Evolutionary conservation across 2,888 invertebrate genomes (phyloP), one percentile per base, ranked within the genome.

Genomic region (Hypsopygia costalis): DNA sequence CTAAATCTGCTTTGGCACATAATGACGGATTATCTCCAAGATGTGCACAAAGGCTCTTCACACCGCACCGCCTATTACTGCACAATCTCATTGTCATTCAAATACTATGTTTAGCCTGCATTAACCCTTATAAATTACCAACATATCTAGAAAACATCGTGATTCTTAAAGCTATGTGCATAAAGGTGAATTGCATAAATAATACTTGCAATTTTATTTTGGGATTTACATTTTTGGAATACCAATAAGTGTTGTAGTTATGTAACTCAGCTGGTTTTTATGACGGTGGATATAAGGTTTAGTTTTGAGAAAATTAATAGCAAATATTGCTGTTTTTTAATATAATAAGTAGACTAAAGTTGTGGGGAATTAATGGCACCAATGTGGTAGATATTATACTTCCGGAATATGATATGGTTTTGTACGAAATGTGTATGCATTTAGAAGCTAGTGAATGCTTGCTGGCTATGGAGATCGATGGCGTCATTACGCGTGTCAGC

Each of bases 1-100:
- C 58, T 62, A 62, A 40, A 16, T 16, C 16, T 41, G 61, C 64
- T 60, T 25, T 25, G 25, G 25, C 25, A 25, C 25, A 67, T 63
- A 65, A 69, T 74, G 81, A 79, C 67, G 72, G 81, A 81, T 87
- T 81, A 83, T 72, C 74, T 58, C 55, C 52, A 63, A 69, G 63
- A 59, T 49, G 49, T 51, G 46, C 64, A 79, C 74, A 83, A 81
- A 67, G 62, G 54, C 47, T 58, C 67, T 78, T 81, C 74, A 76
- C 82, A 82, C 88, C 83, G 83, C 83, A 80, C 75, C 81, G 83
- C 78, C 74, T 81, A 77, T 85, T 86, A 85, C 28, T 7, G 71
- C 48, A 68, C 55, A 72, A 73, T 69, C 10, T 20, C 62, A 74
- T 87, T 87, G 82, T 87, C 63, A 86, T 86, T 81, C 39, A 75